Percentiles rank a stretch among this genome's conserved stretches.
phyloP scores from a whole-genome alignment of 2,888 invertebrate genomes.

The Drepana falcataria region DNA sequence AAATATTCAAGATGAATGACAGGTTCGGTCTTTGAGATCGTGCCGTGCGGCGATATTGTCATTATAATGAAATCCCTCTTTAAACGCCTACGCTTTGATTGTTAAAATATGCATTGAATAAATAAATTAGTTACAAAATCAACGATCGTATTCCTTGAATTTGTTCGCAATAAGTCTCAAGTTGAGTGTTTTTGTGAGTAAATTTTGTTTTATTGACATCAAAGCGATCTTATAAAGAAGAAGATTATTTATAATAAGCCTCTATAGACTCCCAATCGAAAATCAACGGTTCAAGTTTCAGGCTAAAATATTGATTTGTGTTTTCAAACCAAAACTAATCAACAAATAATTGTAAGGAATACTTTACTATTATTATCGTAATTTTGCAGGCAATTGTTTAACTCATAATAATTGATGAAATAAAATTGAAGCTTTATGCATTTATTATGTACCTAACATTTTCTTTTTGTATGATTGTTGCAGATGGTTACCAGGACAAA shows the following conservation, averaged over 20 bases:
- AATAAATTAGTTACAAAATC: slow-evolving; percentile 31
- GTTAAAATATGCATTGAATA: slow-evolving; percentile 48
- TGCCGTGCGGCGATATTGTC: slow-evolving; percentile 45
- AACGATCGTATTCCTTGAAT: slow-evolving; percentile 15
- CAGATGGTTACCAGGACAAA: slow-evolving; percentile 99
- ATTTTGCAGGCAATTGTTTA: no score
- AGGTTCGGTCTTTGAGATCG: slow-evolving; percentile 42
- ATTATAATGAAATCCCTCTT: slow-evolving; percentile 47
- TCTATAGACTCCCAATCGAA: slow-evolving; percentile 28
- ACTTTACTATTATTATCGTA: no score
- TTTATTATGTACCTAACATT: no score
- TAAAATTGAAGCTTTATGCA: no score
- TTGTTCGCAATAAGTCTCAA: slow-evolving; percentile 20
- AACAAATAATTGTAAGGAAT: no score
- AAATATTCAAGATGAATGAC: slow-evolving; percentile 56
- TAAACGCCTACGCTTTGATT: slow-evolving; percentile 47
- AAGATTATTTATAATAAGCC: slow-evolving; percentile 38
- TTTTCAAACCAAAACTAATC: no score
- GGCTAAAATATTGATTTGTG: no score
- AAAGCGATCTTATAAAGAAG: not conserved
- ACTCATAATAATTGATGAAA: no score
- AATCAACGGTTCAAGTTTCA: no score
- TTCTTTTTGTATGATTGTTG: slow-evolving; percentile 49
- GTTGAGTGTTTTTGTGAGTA: slow-evolving; percentile 13
- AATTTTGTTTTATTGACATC: slow-evolving; percentile 19